These are phyloP conservation scores for Pyrocoelia pectoralis DNA, from an alignment of 2,888 invertebrate species.

Conservation along the genomic window DNA sequence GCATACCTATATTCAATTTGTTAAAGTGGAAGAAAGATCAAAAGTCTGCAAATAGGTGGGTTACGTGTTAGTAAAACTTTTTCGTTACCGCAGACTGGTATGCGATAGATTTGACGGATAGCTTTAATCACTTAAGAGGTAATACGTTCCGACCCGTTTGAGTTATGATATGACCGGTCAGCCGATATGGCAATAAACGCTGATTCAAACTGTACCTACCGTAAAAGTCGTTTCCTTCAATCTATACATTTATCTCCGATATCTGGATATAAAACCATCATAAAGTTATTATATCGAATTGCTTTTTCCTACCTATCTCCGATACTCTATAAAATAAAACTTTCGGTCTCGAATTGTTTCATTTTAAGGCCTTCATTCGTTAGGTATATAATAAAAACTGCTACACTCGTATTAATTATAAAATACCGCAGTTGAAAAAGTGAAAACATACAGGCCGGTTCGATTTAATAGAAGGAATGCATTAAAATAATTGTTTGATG, in stretches of 20 bases:
- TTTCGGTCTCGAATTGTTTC: not conserved
- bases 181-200: conserved; percentile 57
- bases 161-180: conserved; percentile 60
- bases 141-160: conserved; percentile 55
- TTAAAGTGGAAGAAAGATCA: conserved; percentile 19
- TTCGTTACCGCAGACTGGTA: conserved; percentile 38
- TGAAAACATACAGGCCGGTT: too few species aligned
- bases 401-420: too few species aligned
- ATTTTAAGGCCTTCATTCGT: too few species aligned
- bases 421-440: too few species aligned
- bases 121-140: conserved; percentile 61
- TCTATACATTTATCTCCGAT: conserved; percentile 52
- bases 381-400: too few species aligned
- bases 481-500: too few species aligned
- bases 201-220: conserved; percentile 57
- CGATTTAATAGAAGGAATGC: too few species aligned
- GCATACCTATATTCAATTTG: conserved; percentile 7
- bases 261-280: conserved; percentile 48
- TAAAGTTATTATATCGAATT: conserved; percentile 55
- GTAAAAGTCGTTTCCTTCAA: conserved; percentile 40
- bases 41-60: conserved; percentile 36
- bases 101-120: conserved; percentile 58
- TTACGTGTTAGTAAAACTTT: conserved; percentile 37
- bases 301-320: not conserved
- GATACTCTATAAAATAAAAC: not conserved